Evolutionary conservation across 2,888 invertebrate genomes (phyloP), one percentile per base, ranked within the genome.

Genomic region (Conomelus anceps): DNA sequence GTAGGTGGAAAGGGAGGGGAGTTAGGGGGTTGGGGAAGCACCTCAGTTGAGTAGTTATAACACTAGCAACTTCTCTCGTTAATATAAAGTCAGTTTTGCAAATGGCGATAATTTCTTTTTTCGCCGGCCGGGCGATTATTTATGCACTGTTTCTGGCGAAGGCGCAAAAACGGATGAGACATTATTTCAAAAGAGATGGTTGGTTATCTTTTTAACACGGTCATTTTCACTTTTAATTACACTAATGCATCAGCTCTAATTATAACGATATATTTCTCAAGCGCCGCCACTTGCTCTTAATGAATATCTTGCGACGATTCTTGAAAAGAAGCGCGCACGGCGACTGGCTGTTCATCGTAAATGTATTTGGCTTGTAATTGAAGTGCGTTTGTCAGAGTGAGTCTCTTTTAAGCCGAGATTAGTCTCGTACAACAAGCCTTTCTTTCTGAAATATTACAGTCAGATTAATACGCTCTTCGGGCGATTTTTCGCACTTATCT

Each of bases 121-220:
- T 86, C 86, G 90, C 90, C 90, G 88, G 24, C 89, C 88, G 85
- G 88, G 90, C 89, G 89, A 90, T 90, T 90, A 90, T 90, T 90
- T 90, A 90, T 90, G 89, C 89, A 89, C 90, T 90, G 90, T 88
- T 90, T 88, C 29, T 29, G 29, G 89, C 84, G 88, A 89, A 89
- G 88, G 89, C 89, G 89, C 90, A 91, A 91, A 90, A 91, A 90
- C 90, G 90, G 91, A 91, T 89, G 90, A 90, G 89, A 90, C 91
- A 89, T 90, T 91, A 91, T 91, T 91, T 91, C 91, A 91, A 90
- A 63, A 91, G 91, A 91, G 91, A 90, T 90, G 90, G 90, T 90
- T 89, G 90, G 89, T 91, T 91, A 91, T 91, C 91, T 91, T 91
- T 90, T 91, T 90, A 91, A 91, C 91, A 91, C 91, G 91, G 91